Evolutionary conservation across 2,113 vertebrate genomes (phyloP).

Genomic region (Tretioscincus oriximinensis): DNA sequence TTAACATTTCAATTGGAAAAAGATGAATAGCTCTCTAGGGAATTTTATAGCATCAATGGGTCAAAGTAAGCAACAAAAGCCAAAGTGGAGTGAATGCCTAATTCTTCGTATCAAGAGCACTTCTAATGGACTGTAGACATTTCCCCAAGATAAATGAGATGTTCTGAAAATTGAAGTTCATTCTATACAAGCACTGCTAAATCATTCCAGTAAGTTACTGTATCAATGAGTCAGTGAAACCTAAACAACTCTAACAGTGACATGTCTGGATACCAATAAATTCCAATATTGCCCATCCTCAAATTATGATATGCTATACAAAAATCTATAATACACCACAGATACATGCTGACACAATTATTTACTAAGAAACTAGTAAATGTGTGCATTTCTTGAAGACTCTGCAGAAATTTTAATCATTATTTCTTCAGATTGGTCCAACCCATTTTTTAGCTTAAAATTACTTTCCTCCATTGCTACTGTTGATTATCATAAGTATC

Average conservation of each 20-base stretch:
- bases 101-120: constrained; percentile 56
- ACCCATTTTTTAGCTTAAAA: no score
- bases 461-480: no score
- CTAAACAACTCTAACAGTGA: background rate
- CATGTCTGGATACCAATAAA: background rate
- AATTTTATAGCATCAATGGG: constrained; percentile 63
- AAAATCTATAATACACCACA: background rate
- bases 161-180: background rate
- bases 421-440: no score
- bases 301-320: no score
- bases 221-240: background rate
- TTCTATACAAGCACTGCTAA: background rate
- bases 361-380: no score
- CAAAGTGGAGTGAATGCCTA: constrained; percentile 37
- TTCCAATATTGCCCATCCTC: no score
- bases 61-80: constrained; percentile 64
- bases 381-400: no score
- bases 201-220: background rate
- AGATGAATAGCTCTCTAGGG: constrained; percentile 56
- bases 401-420: no score
- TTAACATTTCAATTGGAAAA: constrained; percentile 55
- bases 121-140: constrained; percentile 59
- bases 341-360: no score
- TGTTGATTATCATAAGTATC: no score
- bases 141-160: background rate